Evolutionary conservation across 2,113 vertebrate genomes (phyloP), one percentile per base, ranked within the genome.

Genomic region (Camarhynchus parvulus): DNA sequence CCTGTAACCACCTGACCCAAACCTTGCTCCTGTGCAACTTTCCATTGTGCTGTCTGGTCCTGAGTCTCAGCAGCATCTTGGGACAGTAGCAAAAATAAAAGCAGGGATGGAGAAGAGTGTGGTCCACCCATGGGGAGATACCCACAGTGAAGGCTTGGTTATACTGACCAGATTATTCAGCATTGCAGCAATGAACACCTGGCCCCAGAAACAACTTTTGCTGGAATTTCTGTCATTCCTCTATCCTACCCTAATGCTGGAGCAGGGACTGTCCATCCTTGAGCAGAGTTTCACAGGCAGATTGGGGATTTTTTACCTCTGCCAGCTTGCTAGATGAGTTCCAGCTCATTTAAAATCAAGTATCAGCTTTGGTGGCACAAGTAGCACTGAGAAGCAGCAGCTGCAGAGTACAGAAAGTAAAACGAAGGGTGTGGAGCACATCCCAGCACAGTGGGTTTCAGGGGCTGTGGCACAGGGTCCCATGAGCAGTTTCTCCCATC

Each of bases 121-220:
- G 35, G 9, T 64, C 25, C 2, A 15, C 33, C 37, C 59, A 5
- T 0, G 2, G 44, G 49, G 50, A 87, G 46, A 41, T 20, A 49
- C 7, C 12, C 0, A 0, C 24, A 62, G 15, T 7, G 3, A 75
- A 18, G 33, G 13, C 10, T 0, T 0, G 21, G 15, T 56, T 58
- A 13, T 62, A 62, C 64, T 75, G 39, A 62, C 28, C 0, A 1
- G 24, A 20, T 75, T 75, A 42, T 58, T 76, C 59, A 35, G 18
- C 1, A 1, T 10, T 1, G 6, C n/a, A 6, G 15, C 31, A 52
- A 47, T 22, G 44, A 88, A 49, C 31, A 37, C 17, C 23, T 53
- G 15, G 11, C 42, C 24, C 20, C 73, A 46, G 28, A 4, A 35
- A 37, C 23, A 4, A 52, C 9, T 16, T 76, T 73, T 49, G 7